Conservation (phyloP, 2,113 vertebrate species). For the Pavo muticus region DNA sequence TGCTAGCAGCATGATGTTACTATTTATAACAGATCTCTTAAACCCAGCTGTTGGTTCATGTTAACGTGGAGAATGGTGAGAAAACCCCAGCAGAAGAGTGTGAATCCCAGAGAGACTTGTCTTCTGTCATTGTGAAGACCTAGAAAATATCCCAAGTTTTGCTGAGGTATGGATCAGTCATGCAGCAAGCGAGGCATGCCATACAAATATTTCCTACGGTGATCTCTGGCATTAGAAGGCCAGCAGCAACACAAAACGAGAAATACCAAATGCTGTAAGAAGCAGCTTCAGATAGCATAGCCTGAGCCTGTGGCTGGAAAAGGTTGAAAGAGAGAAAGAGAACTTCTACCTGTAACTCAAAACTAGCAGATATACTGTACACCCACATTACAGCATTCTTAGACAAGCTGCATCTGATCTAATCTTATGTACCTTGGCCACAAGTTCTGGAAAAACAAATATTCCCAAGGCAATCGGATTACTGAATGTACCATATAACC, state of each 20-base stretch:
- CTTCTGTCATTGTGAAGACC: slow-evolving; percentile 63
- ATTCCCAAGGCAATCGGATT: slow-evolving; percentile 71
- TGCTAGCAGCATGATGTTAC: slow-evolving; percentile 58
- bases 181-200: not conserved
- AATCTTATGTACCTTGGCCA: slow-evolving; percentile 74
- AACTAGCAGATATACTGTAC: slow-evolving; percentile 24
- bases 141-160: slow-evolving; percentile 56
- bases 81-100: slow-evolving; percentile 74
- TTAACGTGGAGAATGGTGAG: slow-evolving; percentile 75
- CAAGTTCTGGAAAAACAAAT: slow-evolving; percentile 73
- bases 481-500: slow-evolving; percentile 25
- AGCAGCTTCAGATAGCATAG: not conserved
- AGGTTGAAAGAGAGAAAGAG: slow-evolving; percentile 11
- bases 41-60: slow-evolving; percentile 80
- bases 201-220: not conserved
- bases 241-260: not conserved
- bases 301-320: not conserved
- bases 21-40: slow-evolving; percentile 78
- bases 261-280: not conserved
- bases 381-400: slow-evolving; percentile 57
- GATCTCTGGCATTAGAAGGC: not conserved
- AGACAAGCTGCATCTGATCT: slow-evolving; percentile 69
- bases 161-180: not conserved
- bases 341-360: slow-evolving; percentile 50
- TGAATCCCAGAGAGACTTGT: slow-evolving; percentile 68